Evolutionary conservation across 92 coral and sea anemone genomes (phyloP).

Genomic region (Epizoanthus fatuus): DNA sequence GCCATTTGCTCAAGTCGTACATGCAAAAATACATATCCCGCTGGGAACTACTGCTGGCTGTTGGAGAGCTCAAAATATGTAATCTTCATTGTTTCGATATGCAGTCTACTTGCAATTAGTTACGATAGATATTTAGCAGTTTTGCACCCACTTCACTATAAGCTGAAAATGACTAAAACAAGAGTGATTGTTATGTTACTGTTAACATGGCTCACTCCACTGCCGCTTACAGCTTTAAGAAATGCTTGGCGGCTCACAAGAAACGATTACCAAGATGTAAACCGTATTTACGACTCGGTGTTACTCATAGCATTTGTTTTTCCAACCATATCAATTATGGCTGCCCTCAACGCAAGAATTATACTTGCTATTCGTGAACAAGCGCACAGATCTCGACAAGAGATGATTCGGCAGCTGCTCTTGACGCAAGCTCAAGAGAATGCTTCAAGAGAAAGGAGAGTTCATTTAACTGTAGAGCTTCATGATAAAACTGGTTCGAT

Average conservation of each 20-base stretch:
- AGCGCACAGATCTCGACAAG: neutral
- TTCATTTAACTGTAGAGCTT: neutral
- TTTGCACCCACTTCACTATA: conserved; percentile 20
- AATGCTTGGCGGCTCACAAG: conserved; percentile 27
- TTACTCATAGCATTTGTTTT: conserved; percentile 11
- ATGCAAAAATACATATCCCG: neutral
- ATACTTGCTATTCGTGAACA: conserved; percentile 15
- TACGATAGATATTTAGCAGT: conserved; percentile 34
- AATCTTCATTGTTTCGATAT: neutral
- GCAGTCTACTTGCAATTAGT: conserved; percentile 10
- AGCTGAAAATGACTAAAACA: conserved; percentile 4
- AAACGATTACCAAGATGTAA: neutral
- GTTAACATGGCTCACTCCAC: neutral
- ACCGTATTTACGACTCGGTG: conserved; percentile 28
- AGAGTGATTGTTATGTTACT: conserved; percentile 1
- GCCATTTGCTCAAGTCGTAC: conserved; percentile 22
- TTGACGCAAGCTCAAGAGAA: neutral
- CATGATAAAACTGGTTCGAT: conserved; percentile 12
- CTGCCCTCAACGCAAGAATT: neutral
- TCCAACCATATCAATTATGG: conserved; percentile 11
- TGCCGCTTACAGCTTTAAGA: conserved; percentile 6
- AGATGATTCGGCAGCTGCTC: neutral
- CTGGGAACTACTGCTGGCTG: conserved; percentile 10
- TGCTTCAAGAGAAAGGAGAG: neutral
- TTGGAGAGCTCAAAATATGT: conserved; percentile 6